Percentiles rank a stretch among this genome's conserved stretches.
phyloP scores from a whole-genome alignment of 2,113 vertebrate genomes.

The Strix uralensis region DNA sequence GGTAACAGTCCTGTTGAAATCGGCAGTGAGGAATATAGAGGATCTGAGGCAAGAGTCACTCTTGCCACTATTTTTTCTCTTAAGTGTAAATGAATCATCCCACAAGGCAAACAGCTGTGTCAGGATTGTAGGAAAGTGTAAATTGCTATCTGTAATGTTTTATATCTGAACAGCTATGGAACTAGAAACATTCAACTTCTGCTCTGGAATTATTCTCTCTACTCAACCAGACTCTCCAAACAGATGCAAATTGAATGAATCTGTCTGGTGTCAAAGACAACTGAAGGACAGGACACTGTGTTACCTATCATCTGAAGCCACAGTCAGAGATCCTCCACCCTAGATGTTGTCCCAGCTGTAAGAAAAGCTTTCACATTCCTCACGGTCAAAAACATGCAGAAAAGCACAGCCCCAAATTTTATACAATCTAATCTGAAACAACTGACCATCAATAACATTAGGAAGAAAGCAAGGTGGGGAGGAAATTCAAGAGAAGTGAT shows the following conservation, averaged over 20 bases:
- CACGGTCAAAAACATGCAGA: neutral
- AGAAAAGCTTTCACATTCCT: neutral
- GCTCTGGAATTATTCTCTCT: constrained; percentile 1
- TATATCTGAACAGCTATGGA: neutral
- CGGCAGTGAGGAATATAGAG: neutral
- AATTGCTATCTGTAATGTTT: constrained; percentile 30
- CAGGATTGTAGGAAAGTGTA: constrained; percentile 19
- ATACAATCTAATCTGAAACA: neutral
- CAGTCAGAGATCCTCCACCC: neutral
- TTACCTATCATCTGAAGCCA: neutral
- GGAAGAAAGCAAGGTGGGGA: neutral
- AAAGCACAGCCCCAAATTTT: neutral
- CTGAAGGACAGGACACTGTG: neutral
- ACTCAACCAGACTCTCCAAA: neutral
- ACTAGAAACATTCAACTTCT: neutral
- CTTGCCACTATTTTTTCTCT: constrained; percentile 5
- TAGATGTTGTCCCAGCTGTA: neutral
- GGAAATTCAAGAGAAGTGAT: neutral
- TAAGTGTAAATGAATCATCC: constrained; percentile 40
- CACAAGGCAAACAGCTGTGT: neutral
- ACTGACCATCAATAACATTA: neutral
- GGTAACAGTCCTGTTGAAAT: constrained; percentile 21
- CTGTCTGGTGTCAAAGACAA: neutral
- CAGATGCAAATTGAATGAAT: neutral
- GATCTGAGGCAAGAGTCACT: neutral